Evolutionary conservation across 2,888 invertebrate genomes (phyloP), one percentile per base, ranked within the genome.

Genomic region (Biston stratarius): DNA sequence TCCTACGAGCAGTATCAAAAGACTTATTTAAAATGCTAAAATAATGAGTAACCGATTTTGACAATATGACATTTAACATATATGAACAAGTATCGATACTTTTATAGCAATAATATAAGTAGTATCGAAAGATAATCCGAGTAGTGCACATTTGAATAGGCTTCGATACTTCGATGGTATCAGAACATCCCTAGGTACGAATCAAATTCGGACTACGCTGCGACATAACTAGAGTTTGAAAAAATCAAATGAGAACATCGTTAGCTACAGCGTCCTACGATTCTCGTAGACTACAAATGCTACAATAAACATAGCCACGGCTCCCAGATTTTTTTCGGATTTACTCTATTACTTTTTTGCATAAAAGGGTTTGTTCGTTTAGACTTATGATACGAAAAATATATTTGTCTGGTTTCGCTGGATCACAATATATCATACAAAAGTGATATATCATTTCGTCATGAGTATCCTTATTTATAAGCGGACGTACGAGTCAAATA

Each of bases 141-240:
- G 24, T 24, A 24, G 24, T 24, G 3, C n/a, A n/a, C n/a, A 24
- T 3, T 24, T 24, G 24, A 24, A 24, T 24, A 24, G 24, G 24
- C 24, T 1, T 24, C 24, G 24, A 24, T 24, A 24, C n/a, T n/a
- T n/a, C n/a, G n/a, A n/a, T n/a, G n/a, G n/a, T n/a, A n/a, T n/a
- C n/a, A n/a, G 3, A 24, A 2, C 1, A 24, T 24, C 3, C 24
- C 24, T 24, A 24, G 3, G 45, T 60, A 68, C 67, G 64, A 63
- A 68, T 68, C 60, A 60, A 68, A 60, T 64, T 64, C 67, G 52
- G 51, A 45, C 49, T 60, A 56, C 55, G 44, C 55, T 51, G 56
- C 59, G 62, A 67, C 67, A 68, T 61, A 63, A 63, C 60, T 68
- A 60, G 67, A 56, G 63, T 68, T 68, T 51, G 51, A 68, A 68